Conservation (phyloP, 2,113 vertebrate genomes). For the Thunnus thynnus region DNA sequence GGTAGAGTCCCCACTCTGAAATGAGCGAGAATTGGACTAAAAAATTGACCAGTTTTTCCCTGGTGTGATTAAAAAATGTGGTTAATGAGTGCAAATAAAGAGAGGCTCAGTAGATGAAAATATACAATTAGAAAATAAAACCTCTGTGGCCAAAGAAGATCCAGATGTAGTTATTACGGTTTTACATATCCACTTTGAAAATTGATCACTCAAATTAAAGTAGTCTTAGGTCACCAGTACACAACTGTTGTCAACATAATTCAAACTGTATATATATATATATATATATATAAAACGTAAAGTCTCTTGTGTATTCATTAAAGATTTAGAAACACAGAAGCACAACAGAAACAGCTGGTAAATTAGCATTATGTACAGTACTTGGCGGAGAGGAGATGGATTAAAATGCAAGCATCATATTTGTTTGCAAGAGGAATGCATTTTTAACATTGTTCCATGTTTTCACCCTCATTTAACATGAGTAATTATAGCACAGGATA, state of each 20-base stretch:
- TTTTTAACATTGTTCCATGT: conserved; percentile 64
- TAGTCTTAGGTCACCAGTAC: not conserved
- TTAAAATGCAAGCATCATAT: conserved; percentile 27
- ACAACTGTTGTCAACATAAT: not conserved
- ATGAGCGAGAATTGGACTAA: not conserved
- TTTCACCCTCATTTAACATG: conserved; percentile 74
- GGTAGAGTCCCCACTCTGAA: not conserved
- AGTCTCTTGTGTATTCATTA: conserved; percentile 3
- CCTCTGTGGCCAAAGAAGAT: no score
- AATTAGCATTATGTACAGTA: not conserved
- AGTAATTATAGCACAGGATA: conserved; percentile 73
- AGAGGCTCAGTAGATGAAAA: not conserved
- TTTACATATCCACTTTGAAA: no score
- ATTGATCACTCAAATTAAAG: no score
- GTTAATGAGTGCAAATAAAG: not conserved
- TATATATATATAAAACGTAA: not conserved
- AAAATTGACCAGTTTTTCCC: not conserved
- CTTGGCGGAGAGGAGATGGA: not conserved
- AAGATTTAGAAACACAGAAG: not conserved
- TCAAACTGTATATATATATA: not conserved
- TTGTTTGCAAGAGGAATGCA: conserved; percentile 51
- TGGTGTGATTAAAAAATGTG: not conserved
- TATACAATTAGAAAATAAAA: no score
- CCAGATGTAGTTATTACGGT: no score
- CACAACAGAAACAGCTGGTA: conserved; percentile 20